phyloP scores from a whole-genome alignment of 2,888 invertebrate genomes.

The Sinohyriopsis cumingii region DNA sequence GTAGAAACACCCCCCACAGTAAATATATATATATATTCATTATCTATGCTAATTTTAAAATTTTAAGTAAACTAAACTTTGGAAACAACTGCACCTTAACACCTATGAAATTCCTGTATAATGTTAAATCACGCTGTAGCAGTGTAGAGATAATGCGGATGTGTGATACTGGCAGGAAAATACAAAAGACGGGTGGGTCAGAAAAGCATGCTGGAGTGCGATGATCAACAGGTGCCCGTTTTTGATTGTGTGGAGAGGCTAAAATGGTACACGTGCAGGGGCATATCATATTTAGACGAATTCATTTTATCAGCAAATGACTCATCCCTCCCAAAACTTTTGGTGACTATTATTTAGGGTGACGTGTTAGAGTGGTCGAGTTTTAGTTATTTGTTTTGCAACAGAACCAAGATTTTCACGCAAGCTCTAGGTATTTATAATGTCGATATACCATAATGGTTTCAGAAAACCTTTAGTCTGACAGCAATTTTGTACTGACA shows the following conservation, averaged over 20 bases:
- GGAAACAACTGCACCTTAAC: too few relatives aligned
- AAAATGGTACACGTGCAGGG: constrained; percentile 26
- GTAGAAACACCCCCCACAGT: too few relatives aligned
- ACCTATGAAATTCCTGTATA: too few relatives aligned
- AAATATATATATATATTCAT: too few relatives aligned
- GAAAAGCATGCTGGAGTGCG: constrained; percentile 27
- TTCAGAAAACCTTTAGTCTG: not conserved
- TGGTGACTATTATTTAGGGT: constrained; percentile 17
- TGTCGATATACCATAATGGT: not conserved
- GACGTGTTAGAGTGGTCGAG: not conserved
- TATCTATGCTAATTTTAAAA: too few relatives aligned
- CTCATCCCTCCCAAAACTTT: constrained; percentile 9
- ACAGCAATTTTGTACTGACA: not conserved
- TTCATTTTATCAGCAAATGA: constrained; percentile 19
- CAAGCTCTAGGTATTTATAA: not conserved
- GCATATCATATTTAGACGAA: constrained; percentile 26
- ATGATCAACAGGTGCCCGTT: constrained; percentile 30
- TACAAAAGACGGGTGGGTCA: constrained; percentile 10
- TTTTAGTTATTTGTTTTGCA: not conserved
- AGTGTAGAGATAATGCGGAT: too few relatives aligned
- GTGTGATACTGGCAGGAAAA: too few relatives aligned
- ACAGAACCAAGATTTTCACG: not conserved
- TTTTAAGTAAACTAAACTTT: too few relatives aligned
- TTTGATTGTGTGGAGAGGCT: constrained; percentile 27
- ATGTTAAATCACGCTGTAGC: too few relatives aligned